These are phyloP conservation scores for Sinella curviseta DNA, from an alignment of 1,140 invertebrate species.

Conservation along the genomic window DNA sequence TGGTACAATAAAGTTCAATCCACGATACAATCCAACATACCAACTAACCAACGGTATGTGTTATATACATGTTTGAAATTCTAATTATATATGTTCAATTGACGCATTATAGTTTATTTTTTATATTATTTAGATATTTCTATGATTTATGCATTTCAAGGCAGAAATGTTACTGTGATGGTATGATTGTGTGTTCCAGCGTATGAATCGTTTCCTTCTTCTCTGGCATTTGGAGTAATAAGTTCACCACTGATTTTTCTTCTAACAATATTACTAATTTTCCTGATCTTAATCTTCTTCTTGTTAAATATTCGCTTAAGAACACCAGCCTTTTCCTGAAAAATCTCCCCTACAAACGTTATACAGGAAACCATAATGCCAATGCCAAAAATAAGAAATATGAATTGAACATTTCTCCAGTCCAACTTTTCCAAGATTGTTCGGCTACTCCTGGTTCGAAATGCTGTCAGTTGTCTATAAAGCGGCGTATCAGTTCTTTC, in stretches of 20 bases:
- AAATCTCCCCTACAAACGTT: background rate
- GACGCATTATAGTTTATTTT: no score
- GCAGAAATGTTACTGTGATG: background rate
- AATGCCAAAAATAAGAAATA: background rate
- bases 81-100: no score
- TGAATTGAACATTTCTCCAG: background rate
- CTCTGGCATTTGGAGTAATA: background rate
- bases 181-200: background rate
- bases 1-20: no score
- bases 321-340: background rate
- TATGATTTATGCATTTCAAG: no score
- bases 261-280: background rate
- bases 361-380: background rate
- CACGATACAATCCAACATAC: no score
- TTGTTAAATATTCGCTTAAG: background rate
- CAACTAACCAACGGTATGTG: no score
- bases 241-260: background rate
- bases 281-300: background rate
- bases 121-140: no score
- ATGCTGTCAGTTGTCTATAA: background rate
- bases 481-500: background rate
- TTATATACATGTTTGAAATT: no score
- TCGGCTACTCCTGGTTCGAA: background rate
- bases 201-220: no score
- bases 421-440: background rate